Percentiles rank a stretch among this genome's conserved stretches.
Conservation (phyloP, 2,888 invertebrate species). For the Phalera bucephala region DNA sequence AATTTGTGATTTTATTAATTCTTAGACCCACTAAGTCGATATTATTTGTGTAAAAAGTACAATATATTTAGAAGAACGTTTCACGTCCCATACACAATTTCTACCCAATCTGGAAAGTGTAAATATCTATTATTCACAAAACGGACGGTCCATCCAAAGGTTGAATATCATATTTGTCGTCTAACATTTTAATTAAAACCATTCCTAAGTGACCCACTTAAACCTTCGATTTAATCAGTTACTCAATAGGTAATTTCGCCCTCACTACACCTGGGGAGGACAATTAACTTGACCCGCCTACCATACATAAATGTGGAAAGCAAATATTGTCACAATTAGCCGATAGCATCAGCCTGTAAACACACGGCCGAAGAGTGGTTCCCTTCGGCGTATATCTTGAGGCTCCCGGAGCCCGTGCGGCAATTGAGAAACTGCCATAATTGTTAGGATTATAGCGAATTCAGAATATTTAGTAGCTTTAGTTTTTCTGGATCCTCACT, state of each 20-base stretch:
- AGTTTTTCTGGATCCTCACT: background rate
- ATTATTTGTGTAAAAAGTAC: too few species aligned
- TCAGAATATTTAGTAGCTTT: too few species aligned
- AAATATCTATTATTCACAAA: background rate
- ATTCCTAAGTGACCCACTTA: slow-evolving; percentile 30
- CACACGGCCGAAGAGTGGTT: slow-evolving; percentile 62
- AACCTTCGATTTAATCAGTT: slow-evolving; percentile 55
- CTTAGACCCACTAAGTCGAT: too few species aligned
- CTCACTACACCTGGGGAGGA: slow-evolving; percentile 41
- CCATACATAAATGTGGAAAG: slow-evolving; percentile 66
- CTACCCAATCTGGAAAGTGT: background rate
- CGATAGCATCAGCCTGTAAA: slow-evolving; percentile 78
- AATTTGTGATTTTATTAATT: too few species aligned
- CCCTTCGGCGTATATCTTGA: slow-evolving; percentile 72
- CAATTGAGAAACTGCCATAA: slow-evolving; percentile 43
- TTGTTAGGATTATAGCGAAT: slow-evolving; percentile 31
- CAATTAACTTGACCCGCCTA: slow-evolving; percentile 61
- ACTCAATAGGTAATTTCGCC: slow-evolving; percentile 47
- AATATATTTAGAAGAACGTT: too few species aligned
- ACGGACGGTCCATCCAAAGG: slow-evolving; percentile 8
- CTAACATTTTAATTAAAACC: slow-evolving; percentile 39
- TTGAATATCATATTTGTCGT: slow-evolving; percentile 25
- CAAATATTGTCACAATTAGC: slow-evolving; percentile 82
- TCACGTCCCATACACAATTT: too few species aligned
- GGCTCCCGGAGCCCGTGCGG: slow-evolving; percentile 47